Evolutionary conservation across 2,113 vertebrate species (phyloP), one percentile per base, ranked within the genome.

Genomic region (Isichthys henryi): DNA sequence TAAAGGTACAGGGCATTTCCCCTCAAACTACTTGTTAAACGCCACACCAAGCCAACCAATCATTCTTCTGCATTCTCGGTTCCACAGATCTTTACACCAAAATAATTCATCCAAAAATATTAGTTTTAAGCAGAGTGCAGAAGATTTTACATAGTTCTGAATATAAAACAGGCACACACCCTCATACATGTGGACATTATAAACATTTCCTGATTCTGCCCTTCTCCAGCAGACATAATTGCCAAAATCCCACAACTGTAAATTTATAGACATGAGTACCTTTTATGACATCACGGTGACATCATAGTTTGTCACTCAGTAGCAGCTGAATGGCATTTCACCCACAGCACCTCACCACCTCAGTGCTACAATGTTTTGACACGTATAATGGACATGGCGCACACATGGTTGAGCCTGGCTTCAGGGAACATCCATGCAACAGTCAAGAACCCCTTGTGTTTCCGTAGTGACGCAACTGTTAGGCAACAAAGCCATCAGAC

Each of bases 1-100:
- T 94, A 94, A 96, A 96, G 95, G 94, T 97, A 95, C 96, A 95
- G 95, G 92, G 93, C 94, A 95, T 95, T 92, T 95, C 35, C 35
- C 4, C 5, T 96, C 92, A 93, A 62, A 45, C 91, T 27, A 86
- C 49, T 95, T 91, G 52, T 91, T 94, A 88, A 92, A 94, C 94
- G 93, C 93, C 95, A 96, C 95, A 97, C 95, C 93, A 96, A 93
- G 92, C 92, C 92, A 92, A 88, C 93, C 94, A 93, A 94, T 93
- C 88, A 93, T 85, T 94, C 91, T 88, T 92, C 89, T 91, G 15
- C 88, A 89, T 92, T 94, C n/a, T 92, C 91, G 88, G 90, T 90
- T 93, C 92, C 92, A 94, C 92, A 93, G 90, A 92, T 93, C 91
- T 93, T 91, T 90, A 91, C 92, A 87, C 56, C 70, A 91, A 88